Evolutionary conservation across 2,113 vertebrate species (phyloP).

Genomic region (Phylloscopus whistleri): DNA sequence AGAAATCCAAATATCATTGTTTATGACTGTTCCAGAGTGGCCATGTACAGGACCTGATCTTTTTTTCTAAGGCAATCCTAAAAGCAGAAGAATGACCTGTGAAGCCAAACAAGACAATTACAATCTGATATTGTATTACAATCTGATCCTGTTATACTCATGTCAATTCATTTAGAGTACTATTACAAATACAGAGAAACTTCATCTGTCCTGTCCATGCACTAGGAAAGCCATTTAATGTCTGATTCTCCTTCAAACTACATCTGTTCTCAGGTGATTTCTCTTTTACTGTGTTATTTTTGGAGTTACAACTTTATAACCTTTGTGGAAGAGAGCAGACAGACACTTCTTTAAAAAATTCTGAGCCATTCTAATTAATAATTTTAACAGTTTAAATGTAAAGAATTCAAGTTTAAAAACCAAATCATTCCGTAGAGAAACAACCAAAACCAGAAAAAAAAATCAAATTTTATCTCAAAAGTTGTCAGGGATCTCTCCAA

Average conservation of each 20-base stretch:
- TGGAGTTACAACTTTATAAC: background rate
- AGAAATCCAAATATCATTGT: background rate
- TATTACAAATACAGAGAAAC: background rate
- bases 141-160: background rate
- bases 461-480: background rate
- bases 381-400: background rate
- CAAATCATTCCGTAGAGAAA: background rate
- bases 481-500: background rate
- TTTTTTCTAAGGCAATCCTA: background rate
- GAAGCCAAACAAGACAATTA: background rate
- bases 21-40: background rate
- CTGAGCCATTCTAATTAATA: background rate
- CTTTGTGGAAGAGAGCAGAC: background rate
- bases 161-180: background rate
- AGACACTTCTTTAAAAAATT: background rate
- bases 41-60: background rate
- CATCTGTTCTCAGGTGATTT: background rate
- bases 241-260: background rate
- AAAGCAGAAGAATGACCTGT: background rate
- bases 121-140: background rate
- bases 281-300: background rate
- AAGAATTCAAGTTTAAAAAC: background rate
- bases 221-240: background rate
- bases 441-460: background rate
- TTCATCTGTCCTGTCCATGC: background rate